phyloP scores from a whole-genome alignment of 1,140 invertebrate genomes.

The Megalopta genalis region DNA sequence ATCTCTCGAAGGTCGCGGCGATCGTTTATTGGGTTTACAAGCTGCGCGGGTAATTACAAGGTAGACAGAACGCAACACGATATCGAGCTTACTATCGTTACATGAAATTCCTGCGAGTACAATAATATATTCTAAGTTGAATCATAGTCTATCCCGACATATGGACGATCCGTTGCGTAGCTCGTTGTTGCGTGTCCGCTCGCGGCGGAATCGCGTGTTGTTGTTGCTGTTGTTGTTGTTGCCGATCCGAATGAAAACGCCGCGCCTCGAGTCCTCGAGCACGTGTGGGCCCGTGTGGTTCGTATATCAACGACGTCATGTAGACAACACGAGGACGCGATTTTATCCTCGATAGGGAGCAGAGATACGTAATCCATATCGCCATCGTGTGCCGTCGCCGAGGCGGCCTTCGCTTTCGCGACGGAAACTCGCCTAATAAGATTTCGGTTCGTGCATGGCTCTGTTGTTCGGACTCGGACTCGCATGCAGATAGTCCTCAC shows the following conservation, averaged over 20 bases:
- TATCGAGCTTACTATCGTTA: background rate
- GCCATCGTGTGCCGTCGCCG: conserved; percentile 8
- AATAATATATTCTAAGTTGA: conserved; percentile 58
- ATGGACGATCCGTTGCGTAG: conserved; percentile 51
- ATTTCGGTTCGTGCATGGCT: conserved; percentile 29
- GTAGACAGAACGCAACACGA: conserved; percentile 12
- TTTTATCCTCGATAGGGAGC: conserved; percentile 37
- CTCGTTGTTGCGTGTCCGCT: conserved; percentile 20
- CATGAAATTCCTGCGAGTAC: conserved; percentile 17
- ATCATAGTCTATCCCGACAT: conserved; percentile 51
- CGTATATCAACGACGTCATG: conserved; percentile 3
- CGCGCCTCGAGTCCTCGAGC: background rate
- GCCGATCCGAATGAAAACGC: background rate
- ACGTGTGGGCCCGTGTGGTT: conserved; percentile 24
- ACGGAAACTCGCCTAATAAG: conserved; percentile 42
- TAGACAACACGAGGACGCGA: conserved; percentile 3
- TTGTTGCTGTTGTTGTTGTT: background rate
- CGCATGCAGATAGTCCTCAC: conserved; percentile 28
- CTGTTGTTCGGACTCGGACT: background rate
- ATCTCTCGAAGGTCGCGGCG: background rate
- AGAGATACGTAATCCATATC: conserved; percentile 54
- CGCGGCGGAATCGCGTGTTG: too few species aligned
- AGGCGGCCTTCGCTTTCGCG: background rate
- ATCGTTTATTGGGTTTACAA: background rate
- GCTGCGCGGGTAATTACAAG: conserved; percentile 20